Percentiles rank a stretch among this genome's conserved stretches.
These are phyloP conservation scores for Drosophila macrospina DNA, from an alignment of 2,888 invertebrate species.

Conservation along the genomic window DNA sequence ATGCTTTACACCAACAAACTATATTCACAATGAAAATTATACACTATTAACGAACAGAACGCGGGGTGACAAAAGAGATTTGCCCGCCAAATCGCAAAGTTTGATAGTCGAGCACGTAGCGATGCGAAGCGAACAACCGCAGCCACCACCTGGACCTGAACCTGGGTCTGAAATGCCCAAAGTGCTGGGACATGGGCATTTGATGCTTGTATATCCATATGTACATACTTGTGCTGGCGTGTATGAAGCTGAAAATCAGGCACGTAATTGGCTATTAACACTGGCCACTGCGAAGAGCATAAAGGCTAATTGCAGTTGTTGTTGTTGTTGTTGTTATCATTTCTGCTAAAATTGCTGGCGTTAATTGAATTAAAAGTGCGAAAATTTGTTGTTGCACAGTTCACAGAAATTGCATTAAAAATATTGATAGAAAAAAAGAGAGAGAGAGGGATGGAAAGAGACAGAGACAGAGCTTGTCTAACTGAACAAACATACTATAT, in stretches of 20 bases:
- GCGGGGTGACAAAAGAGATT: constrained; percentile 34
- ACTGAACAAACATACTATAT: constrained; percentile 65
- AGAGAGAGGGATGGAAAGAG: neutral
- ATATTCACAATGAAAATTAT: constrained; percentile 55
- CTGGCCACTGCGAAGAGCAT: constrained; percentile 54
- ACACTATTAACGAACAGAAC: constrained; percentile 41
- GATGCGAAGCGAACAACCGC: constrained; percentile 36
- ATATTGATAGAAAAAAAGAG: neutral
- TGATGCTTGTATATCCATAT: constrained; percentile 6
- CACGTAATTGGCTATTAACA: constrained; percentile 78
- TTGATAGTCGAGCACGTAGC: constrained; percentile 70
- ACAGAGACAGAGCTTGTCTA: constrained; percentile 10
- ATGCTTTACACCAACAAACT: constrained; percentile 19
- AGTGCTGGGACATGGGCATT: constrained; percentile 17
- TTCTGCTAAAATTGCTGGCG: constrained; percentile 49
- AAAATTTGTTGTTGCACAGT: constrained; percentile 58
- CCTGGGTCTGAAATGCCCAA: constrained; percentile 23
- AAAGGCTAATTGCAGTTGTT: constrained; percentile 44
- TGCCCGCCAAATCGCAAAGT: constrained; percentile 70
- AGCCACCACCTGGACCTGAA: constrained; percentile 34
- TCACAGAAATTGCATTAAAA: constrained; percentile 39
- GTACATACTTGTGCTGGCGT: neutral
- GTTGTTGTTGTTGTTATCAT: constrained; percentile 24
- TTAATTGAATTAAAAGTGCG: constrained; percentile 78
- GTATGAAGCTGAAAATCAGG: constrained; percentile 45